phyloP scores from a whole-genome alignment of 2,797 vertebrate species.

The Leucoraja ocellata region DNA sequence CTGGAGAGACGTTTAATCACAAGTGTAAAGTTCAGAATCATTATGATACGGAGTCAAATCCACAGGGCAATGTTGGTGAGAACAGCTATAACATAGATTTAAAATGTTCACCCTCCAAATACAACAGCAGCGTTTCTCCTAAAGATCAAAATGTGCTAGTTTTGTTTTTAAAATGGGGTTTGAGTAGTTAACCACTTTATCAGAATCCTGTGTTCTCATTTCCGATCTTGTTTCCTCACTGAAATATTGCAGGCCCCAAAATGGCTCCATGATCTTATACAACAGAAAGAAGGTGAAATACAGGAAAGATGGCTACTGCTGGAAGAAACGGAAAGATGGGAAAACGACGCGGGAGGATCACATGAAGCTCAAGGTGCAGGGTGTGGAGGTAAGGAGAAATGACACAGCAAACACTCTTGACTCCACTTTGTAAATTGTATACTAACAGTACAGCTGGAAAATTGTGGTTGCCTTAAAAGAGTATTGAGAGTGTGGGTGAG shows the following conservation, averaged over 20 bases:
- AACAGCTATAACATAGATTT: neutral
- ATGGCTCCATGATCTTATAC: slow-evolving; percentile 99
- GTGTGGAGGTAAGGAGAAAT: slow-evolving; percentile 78
- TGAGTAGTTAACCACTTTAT: neutral
- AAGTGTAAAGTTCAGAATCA: neutral
- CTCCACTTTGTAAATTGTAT: neutral
- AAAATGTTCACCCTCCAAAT: neutral
- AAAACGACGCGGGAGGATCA: slow-evolving; percentile 98
- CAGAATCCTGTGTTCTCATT: neutral
- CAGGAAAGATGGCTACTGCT: slow-evolving; percentile 98
- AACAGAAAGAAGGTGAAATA: slow-evolving; percentile 99
- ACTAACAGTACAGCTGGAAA: neutral
- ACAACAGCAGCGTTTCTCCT: neutral
- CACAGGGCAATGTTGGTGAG: neutral
- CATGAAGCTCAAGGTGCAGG: slow-evolving; percentile 98
- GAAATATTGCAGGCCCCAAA: slow-evolving; percentile 78
- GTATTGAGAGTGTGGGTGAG: neutral
- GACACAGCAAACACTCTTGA: neutral
- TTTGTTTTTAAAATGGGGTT: neutral
- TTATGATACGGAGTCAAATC: neutral
- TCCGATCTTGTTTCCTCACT: slow-evolving; percentile 45
- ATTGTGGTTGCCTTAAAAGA: neutral
- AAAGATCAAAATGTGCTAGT: neutral
- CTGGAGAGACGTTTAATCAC: neutral
- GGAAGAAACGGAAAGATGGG: slow-evolving; percentile 98